Evolutionary conservation across 2,113 vertebrate genomes (phyloP), one percentile per base, ranked within the genome.

Genomic region (Circaetus gallicus): DNA sequence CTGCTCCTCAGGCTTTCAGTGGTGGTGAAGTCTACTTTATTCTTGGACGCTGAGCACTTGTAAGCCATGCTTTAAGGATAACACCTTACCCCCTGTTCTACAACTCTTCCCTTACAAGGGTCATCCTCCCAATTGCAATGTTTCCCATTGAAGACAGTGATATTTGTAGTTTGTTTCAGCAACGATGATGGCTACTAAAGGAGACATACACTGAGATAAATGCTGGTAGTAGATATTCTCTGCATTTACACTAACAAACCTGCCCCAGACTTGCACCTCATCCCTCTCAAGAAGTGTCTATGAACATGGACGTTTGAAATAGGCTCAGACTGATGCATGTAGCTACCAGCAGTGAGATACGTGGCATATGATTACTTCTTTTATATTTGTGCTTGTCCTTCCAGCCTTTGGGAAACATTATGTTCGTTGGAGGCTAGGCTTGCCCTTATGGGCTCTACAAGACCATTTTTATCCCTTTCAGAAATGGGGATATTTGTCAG

Each of bases 91-190:
- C 26, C 2, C n/a, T 45, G 12, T 17, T 74, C 34, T 69, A 31
- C 42, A 58, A 1, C 32, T 28, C 34, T 47, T 82, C 25, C 50
- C 29, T 73, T 20, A 8, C 9, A 14, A 36, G 34, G 31, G 19
- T 56, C 21, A 31, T 34, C 16, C 29, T 82, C 43, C 45, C 2
- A 8, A 0, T 3, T 40, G 17, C 45, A 11, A 0, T 8, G 16
- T 28, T 71, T 82, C 36, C 29, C 14, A 5, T 2, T 43, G 61
- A 61, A 85, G 40, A 26, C 16, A 69, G 25, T 2, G 71, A 7
- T 56, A 43, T 63, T 13, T 43, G 21, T 45, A 43, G 32, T 55
- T 80, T 58, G 20, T 47, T 87, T 87, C 61, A 79, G 8, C 43
- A 38, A 15, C 19, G 8, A 9, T 42, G 28, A 26, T 45, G 22